These are phyloP conservation scores for Tyrophagus putrescentiae DNA, from an alignment of 1,140 invertebrate genomes.

Conservation along the genomic window DNA sequence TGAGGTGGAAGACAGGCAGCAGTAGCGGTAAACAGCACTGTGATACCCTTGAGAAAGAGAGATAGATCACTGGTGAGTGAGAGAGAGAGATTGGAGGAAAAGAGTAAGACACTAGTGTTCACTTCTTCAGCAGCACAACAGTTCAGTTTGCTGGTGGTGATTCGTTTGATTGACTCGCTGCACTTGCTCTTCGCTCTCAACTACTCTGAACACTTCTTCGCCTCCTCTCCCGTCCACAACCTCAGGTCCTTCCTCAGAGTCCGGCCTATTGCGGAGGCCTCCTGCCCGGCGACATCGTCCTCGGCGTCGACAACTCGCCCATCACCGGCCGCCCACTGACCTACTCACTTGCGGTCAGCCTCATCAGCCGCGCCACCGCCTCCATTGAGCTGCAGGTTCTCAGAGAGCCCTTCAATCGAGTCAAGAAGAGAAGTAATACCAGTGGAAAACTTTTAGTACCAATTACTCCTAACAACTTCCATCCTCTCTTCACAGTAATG, in stretches of 20 bases:
- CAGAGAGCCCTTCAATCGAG: constrained; percentile 7
- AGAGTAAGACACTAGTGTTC: too few relatives aligned
- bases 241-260: constrained; percentile 1
- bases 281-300: constrained; percentile 4
- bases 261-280: constrained; percentile 12
- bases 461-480: not conserved
- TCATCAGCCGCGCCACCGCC: constrained; percentile 48
- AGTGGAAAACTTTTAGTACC: not conserved
- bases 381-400: constrained; percentile 23
- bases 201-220: too few relatives aligned
- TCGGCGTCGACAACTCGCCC: constrained; percentile 7
- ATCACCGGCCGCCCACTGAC: constrained; percentile 51
- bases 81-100: too few relatives aligned
- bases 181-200: too few relatives aligned
- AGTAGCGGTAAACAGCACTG: too few relatives aligned
- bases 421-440: not conserved
- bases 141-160: too few relatives aligned
- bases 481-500: not conserved
- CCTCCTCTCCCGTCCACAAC: not conserved
- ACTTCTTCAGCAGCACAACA: too few relatives aligned
- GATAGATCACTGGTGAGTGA: too few relatives aligned
- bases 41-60: too few relatives aligned
- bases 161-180: too few relatives aligned
- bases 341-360: constrained; percentile 73
- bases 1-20: too few relatives aligned